phyloP scores from a whole-genome alignment of 2,888 invertebrate genomes.

The Subacronicta megacephala region DNA sequence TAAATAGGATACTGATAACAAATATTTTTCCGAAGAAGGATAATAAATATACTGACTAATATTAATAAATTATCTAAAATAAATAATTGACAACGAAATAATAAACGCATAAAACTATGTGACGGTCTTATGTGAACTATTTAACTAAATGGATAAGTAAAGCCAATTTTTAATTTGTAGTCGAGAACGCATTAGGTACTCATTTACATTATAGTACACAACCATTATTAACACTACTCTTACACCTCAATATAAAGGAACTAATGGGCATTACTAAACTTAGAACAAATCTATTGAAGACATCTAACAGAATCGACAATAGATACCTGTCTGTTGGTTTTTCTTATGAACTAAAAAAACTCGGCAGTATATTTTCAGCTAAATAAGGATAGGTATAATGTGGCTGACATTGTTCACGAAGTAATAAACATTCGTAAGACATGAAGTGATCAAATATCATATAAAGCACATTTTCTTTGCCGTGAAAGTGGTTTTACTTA shows the following conservation, averaged over 20 bases:
- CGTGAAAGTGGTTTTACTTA: no score
- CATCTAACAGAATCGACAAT: no score
- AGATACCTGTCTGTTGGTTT: slow-evolving; percentile 5
- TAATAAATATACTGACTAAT: slow-evolving; percentile 20
- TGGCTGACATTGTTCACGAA: slow-evolving; percentile 19
- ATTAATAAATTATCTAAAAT: slow-evolving; percentile 49
- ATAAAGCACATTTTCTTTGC: not conserved
- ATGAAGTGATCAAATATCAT: not conserved
- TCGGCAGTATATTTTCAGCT: slow-evolving; percentile 24
- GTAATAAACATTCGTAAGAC: slow-evolving; percentile 18
- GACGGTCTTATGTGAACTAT: slow-evolving; percentile 34
- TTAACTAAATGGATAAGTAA: slow-evolving; percentile 41
- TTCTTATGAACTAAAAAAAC: slow-evolving; percentile 24
- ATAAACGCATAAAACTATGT: slow-evolving; percentile 37
- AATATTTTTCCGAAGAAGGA: slow-evolving; percentile 14
- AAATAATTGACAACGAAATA: slow-evolving; percentile 60
- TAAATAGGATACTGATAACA: slow-evolving; percentile 4
- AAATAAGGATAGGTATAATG: slow-evolving; percentile 12
- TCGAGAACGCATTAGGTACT: slow-evolving; percentile 34
- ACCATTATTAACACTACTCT: slow-evolving; percentile 53
- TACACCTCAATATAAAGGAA: slow-evolving; percentile 39
- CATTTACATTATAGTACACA: slow-evolving; percentile 46
- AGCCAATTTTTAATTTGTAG: slow-evolving; percentile 26
- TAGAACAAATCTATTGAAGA: slow-evolving; percentile 15
- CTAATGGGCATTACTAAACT: slow-evolving; percentile 29